Base-by-base conservation (phyloP, 2,113 vertebrate genomes). In the Colinus virginianus region DNA sequence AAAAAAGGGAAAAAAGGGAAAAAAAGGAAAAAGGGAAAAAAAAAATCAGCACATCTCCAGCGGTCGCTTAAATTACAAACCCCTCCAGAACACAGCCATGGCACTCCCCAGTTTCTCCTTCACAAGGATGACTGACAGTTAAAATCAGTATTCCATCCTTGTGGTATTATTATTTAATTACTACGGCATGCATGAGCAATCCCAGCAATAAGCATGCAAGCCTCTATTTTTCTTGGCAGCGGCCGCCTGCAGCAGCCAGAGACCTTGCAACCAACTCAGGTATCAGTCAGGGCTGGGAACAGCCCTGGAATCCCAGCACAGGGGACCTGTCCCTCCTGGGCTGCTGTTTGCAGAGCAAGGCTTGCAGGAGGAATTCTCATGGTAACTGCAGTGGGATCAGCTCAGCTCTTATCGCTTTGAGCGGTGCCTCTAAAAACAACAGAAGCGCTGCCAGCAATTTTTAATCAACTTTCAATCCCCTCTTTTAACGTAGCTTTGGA, bases 91-190 rank as follows among this genome's bases (percentile, higher is more conserved):
- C 77, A 55, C 84, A 83, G 59, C 36, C 71, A 16, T 22, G 87
- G 87, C 71, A 78, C 90, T 93, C 90, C 84, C 84, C 59, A 9
- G 4, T 74, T 82, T 69, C 82, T 87, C 78, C 71, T 78, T 88
- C 51, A 19, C 42, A 15, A n/a, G 79, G 56, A 23, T 91, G 95
- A 97, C 56, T 95, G 96, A 96, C 96, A 82, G 87, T 49, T 94
- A 46, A 90, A 96, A 93, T 86, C 78, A 94, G 77, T 61, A 88
- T 68, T 94, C 94, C 94, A 91, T 84, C 90, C 58, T 94, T 76
- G 90, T 84, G 94, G 88, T 91, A 56, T 91, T 92, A 97, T 96
- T 96, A 96, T 97, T 97, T 96, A 96, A 97, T 97, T 96, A 97
- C 92, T 89, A 94, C 78, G 94, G 97, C 95, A 96, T 93, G 97